Evolutionary conservation across 2,888 invertebrate species (phyloP).

Genomic region (Oscheius onirici): DNA sequence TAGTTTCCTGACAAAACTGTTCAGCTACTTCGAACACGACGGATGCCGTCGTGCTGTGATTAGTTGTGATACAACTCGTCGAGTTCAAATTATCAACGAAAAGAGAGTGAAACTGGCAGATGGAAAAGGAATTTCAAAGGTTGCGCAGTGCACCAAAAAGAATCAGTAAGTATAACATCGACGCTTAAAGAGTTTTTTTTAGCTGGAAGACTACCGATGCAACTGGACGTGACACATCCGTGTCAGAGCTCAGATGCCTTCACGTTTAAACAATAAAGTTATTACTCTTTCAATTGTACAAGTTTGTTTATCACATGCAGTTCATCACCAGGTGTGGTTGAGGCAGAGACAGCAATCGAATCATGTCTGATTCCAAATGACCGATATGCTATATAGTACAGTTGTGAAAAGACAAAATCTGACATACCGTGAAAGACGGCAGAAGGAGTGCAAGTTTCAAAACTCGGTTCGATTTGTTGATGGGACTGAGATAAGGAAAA

Average conservation of each 20-base stretch:
- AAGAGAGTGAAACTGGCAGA: neutral
- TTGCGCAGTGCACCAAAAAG: neutral
- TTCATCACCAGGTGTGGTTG: neutral
- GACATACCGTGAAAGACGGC: constrained; percentile 53
- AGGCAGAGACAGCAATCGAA: constrained; percentile 40
- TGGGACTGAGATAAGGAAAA: constrained; percentile 44
- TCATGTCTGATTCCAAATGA: constrained; percentile 52
- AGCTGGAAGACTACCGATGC: no score
- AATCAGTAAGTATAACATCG: neutral
- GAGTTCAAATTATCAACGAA: neutral
- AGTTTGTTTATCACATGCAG: neutral
- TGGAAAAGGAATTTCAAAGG: neutral
- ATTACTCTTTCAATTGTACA: neutral
- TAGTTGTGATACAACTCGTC: neutral
- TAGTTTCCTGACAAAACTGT: neutral
- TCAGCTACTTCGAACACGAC: neutral
- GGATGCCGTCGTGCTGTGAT: neutral
- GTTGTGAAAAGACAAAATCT: no score
- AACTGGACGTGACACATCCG: neutral
- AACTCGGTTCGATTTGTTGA: constrained; percentile 44
- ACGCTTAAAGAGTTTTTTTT: neutral
- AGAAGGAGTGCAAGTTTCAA: constrained; percentile 52
- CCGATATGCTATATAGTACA: constrained; percentile 59
- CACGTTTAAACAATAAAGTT: neutral
- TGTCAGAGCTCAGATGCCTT: neutral